These are phyloP conservation scores for Aurelia coerulea DNA, from an alignment of 30 jellyfish, hydroid and myxozoan species.

Conservation along the genomic window DNA sequence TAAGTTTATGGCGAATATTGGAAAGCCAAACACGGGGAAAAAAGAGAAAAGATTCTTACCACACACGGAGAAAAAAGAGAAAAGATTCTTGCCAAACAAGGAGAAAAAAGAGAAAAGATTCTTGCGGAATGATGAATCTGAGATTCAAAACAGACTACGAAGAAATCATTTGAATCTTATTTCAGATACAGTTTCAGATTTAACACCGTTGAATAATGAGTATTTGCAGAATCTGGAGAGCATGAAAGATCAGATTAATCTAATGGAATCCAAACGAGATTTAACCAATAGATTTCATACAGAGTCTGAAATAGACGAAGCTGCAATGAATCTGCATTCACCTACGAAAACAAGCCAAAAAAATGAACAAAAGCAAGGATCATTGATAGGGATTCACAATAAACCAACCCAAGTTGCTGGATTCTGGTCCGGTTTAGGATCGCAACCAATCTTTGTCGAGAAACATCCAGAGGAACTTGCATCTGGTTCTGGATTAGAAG, in stretches of 20 bases:
- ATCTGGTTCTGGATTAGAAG: conserved; percentile 55
- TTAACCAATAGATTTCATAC: not conserved
- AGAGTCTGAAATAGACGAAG: not conserved
- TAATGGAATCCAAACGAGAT: not conserved
- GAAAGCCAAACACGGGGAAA: conserved; percentile 23
- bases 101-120: no score
- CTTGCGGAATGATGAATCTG: conserved; percentile 16
- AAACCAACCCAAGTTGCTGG: conserved; percentile 80
- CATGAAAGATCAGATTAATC: not conserved
- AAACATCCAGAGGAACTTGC: conserved; percentile 34
- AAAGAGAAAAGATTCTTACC: not conserved
- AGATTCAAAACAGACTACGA: conserved; percentile 5
- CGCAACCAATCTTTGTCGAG: conserved; percentile 89
- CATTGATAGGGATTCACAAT: conserved; percentile 49
- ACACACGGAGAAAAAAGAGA: no score
- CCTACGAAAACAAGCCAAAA: no score
- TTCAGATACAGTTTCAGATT: conserved; percentile 28
- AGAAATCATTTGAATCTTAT: not conserved
- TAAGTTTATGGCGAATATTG: conserved; percentile 68
- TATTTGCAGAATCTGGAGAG: conserved; percentile 32
- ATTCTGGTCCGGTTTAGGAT: conserved; percentile 95
- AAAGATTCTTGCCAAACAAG: not conserved
- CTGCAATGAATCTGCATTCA: not conserved
- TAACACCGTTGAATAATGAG: conserved; percentile 57
- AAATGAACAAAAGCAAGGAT: no score